Percentiles rank a stretch among this genome's conserved stretches.
Evolutionary conservation across 2,113 vertebrate genomes (phyloP).

Genomic region (Hiodon alosoides): DNA sequence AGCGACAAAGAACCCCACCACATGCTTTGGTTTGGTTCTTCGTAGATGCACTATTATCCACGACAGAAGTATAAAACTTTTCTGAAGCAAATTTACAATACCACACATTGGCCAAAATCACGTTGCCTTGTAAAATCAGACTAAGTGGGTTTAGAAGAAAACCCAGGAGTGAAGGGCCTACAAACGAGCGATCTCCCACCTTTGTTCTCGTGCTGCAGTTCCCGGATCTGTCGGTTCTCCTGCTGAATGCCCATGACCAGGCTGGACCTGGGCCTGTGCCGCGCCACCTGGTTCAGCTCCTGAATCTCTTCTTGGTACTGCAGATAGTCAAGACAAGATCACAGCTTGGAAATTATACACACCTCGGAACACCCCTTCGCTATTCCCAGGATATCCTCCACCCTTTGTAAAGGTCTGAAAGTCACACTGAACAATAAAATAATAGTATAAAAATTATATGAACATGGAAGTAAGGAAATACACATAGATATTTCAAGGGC

Average conservation of each 20-base stretch:
- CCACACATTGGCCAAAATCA: background rate
- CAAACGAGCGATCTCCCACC: slow-evolving; percentile 54
- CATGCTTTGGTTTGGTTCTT: too few relatives aligned
- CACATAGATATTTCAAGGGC: too few relatives aligned
- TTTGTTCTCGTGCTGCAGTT: slow-evolving; percentile 95
- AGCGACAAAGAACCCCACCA: too few relatives aligned
- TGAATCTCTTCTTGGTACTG: slow-evolving; percentile 97
- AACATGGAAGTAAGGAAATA: too few relatives aligned
- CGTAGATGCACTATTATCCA: too few relatives aligned
- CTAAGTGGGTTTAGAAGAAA: background rate
- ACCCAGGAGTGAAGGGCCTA: background rate
- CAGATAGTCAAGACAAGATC: background rate
- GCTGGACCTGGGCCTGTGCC: slow-evolving; percentile 89
- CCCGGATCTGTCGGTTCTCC: slow-evolving; percentile 93
- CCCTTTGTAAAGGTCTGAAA: too few relatives aligned
- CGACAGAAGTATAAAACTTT: background rate
- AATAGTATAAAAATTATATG: too few relatives aligned
- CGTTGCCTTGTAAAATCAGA: background rate
- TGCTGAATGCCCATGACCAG: slow-evolving; percentile 95
- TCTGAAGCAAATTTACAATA: background rate
- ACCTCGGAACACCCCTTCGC: too few relatives aligned
- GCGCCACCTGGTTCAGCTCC: slow-evolving; percentile 86
- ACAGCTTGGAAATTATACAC: background rate
- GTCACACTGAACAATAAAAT: too few relatives aligned
- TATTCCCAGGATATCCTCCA: too few relatives aligned